These are phyloP conservation scores for Aphidius colemani DNA, from an alignment of 2,888 invertebrate species.

Conservation along the genomic window DNA sequence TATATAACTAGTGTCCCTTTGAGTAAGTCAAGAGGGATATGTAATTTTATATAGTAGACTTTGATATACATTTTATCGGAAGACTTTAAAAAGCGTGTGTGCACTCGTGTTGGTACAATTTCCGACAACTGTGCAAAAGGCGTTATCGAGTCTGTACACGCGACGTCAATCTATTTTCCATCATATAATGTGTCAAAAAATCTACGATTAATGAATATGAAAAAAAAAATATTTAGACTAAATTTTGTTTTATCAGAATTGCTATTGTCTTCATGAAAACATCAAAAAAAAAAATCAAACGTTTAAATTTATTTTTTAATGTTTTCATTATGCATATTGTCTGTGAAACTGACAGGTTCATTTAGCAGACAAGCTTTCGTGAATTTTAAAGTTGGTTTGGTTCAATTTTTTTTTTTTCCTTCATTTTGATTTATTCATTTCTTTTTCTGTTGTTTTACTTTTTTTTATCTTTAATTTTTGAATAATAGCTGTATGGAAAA, in stretches of 20 bases:
- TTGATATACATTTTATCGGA: constrained; percentile 11
- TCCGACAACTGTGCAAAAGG: constrained; percentile 24
- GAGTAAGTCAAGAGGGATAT: no score
- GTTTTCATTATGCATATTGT: constrained; percentile 9
- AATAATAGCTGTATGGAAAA: no score
- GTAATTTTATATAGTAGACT: not conserved
- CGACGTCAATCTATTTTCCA: constrained; percentile 25
- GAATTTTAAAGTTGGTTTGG: not conserved
- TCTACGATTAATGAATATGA: constrained; percentile 12
- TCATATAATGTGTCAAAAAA: constrained; percentile 6
- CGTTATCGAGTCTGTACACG: constrained; percentile 28
- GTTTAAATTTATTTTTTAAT: constrained; percentile 14
- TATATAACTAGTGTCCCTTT: no score
- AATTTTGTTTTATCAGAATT: no score
- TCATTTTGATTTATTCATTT: no score
- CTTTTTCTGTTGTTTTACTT: no score
- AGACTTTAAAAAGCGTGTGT: constrained; percentile 21
- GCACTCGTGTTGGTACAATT: constrained; percentile 28
- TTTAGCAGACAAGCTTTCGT: not conserved
- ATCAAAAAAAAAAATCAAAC: not conserved
- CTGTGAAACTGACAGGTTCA: constrained; percentile 12
- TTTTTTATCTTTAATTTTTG: no score
- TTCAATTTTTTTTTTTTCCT: not conserved
- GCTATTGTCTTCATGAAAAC: no score
- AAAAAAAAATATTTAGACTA: no score